These are phyloP conservation scores for Gobiocypris rarus DNA, from an alignment of 2,113 vertebrate species.

Conservation along the genomic window DNA sequence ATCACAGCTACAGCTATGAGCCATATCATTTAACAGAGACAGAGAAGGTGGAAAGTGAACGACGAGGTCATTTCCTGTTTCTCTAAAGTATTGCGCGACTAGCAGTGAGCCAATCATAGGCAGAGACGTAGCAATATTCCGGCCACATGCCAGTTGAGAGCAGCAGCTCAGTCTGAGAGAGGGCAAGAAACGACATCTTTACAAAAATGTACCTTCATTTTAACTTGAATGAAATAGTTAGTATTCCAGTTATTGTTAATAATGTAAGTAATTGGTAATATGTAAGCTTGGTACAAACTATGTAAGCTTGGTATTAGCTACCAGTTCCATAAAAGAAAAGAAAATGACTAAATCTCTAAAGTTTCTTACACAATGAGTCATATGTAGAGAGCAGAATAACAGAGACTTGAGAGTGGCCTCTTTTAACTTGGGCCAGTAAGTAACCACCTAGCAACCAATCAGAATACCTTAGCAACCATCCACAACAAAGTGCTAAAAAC, in stretches of 20 bases:
- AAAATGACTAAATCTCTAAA: neutral
- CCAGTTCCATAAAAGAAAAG: neutral
- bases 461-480: neutral
- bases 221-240: neutral
- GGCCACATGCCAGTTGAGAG: conserved; percentile 73
- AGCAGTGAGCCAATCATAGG: conserved; percentile 74
- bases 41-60: conserved; percentile 60
- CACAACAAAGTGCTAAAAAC: neutral
- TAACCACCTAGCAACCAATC: neutral
- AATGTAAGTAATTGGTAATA: no score
- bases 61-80: conserved; percentile 75
- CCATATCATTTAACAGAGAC: conserved; percentile 60
- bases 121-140: conserved; percentile 68
- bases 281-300: neutral
- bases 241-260: neutral
- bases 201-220: neutral
- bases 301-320: neutral
- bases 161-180: neutral
- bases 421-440: neutral
- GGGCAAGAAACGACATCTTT: neutral
- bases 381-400: neutral
- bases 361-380: neutral
- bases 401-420: conserved; percentile 1
- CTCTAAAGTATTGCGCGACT: conserved; percentile 68
- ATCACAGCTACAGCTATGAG: conserved; percentile 65